Conservation (phyloP, 2,888 invertebrate species). For the Zootermopsis nevadensis region DNA sequence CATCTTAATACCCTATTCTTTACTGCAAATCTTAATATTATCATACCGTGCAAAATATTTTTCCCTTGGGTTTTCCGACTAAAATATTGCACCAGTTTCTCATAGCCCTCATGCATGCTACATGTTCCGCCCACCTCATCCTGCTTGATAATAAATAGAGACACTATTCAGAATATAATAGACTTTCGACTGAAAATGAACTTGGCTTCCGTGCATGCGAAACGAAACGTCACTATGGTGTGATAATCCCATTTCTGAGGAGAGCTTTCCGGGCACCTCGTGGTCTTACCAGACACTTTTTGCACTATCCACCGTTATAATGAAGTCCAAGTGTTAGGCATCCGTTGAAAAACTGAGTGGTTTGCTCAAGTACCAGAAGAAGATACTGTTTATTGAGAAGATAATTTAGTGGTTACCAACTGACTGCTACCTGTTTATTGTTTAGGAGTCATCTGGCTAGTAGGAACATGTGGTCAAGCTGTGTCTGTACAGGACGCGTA, state of each 20-base stretch:
- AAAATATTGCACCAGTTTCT: too few species aligned
- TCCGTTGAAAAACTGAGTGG: not conserved
- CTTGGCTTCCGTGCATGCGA: not conserved
- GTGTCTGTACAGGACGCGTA: not conserved
- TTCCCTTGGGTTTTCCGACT: too few species aligned
- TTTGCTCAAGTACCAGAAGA: not conserved
- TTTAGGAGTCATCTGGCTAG: constrained; percentile 9
- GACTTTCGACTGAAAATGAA: not conserved
- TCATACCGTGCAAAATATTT: too few species aligned
- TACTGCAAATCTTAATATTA: too few species aligned
- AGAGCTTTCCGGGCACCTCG: not conserved
- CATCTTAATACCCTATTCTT: too few species aligned
- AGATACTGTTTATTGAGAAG: not conserved
- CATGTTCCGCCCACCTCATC: too few species aligned
- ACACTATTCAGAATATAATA: too few species aligned
- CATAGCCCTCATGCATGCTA: too few species aligned
- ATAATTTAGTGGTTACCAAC: not conserved
- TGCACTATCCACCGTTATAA: not conserved
- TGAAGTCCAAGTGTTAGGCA: not conserved
- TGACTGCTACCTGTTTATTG: not conserved
- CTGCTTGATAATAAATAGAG: too few species aligned
- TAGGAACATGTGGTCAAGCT: constrained; percentile 5
- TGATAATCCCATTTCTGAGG: not conserved
- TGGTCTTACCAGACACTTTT: not conserved
- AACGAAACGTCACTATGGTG: not conserved